These are phyloP conservation scores for Drosophila insularis DNA, from an alignment of 1,140 invertebrate genomes.

Conservation along the genomic window DNA sequence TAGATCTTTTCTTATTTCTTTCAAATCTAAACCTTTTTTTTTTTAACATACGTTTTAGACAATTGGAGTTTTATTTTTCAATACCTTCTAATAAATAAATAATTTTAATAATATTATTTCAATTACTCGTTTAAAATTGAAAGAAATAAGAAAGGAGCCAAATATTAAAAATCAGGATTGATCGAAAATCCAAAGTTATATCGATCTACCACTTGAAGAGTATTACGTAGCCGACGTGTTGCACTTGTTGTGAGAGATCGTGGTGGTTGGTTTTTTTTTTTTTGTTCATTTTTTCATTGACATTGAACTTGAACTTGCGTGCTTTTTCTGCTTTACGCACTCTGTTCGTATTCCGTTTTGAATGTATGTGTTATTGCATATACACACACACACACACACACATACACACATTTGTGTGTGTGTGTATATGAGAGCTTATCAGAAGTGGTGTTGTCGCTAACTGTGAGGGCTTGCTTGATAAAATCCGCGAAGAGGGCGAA, in stretches of 20 bases:
- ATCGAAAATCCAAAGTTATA: too few relatives aligned
- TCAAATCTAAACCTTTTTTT: too few relatives aligned
- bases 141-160: too few relatives aligned
- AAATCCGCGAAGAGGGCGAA: background rate
- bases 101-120: too few relatives aligned
- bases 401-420: constrained; percentile 40
- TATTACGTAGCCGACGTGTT: constrained; percentile 9
- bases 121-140: too few relatives aligned
- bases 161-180: too few relatives aligned
- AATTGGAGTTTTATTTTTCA: too few relatives aligned
- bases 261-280: constrained; percentile 64
- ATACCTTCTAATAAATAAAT: too few relatives aligned
- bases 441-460: background rate
- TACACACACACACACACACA: constrained; percentile 45
- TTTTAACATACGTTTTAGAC: too few relatives aligned
- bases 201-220: background rate
- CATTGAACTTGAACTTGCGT: constrained; percentile 77
- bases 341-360: background rate
- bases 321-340: constrained; percentile 35
- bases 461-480: background rate
- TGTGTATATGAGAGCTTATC: background rate
- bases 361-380: constrained; percentile 25
- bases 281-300: constrained; percentile 33
- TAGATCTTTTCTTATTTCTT: too few relatives aligned
- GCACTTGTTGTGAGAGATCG: background rate